phyloP scores from a whole-genome alignment of 2,797 vertebrate species.

The Chromis chromis region DNA sequence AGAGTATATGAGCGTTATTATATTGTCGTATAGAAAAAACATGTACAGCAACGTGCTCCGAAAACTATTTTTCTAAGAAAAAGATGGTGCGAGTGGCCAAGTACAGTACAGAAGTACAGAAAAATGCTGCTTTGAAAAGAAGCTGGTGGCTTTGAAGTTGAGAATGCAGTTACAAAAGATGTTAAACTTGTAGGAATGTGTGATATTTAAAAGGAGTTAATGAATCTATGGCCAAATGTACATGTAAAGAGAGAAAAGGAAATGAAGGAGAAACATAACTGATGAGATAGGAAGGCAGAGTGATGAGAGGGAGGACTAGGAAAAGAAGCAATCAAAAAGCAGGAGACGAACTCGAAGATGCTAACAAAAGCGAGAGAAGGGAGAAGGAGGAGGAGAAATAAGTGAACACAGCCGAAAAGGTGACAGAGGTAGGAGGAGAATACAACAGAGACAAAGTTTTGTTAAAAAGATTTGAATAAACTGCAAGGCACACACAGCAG shows the following conservation, averaged over 20 bases:
- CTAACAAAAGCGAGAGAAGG: conserved; percentile 50
- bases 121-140: background rate
- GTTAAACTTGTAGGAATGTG: background rate
- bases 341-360: conserved; percentile 26
- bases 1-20: too few relatives aligned
- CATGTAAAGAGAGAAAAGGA: background rate
- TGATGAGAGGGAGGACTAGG: conserved; percentile 32
- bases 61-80: background rate
- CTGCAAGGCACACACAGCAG: conserved; percentile 59
- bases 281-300: conserved; percentile 20
- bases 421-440: conserved; percentile 62
- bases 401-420: conserved; percentile 52
- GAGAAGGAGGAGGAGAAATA: conserved; percentile 42
- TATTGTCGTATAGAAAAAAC: too few relatives aligned
- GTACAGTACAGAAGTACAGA: background rate
- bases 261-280: background rate
- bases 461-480: conserved; percentile 68
- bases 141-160: conserved; percentile 3
- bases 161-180: background rate
- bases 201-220: background rate
- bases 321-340: conserved; percentile 52
- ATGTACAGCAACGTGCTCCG: too few relatives aligned
- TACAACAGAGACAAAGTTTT: conserved; percentile 63
- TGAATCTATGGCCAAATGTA: background rate
- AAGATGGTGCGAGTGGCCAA: background rate